phyloP scores from a whole-genome alignment of 2,797 vertebrate species.

The Dallia pectoralis region DNA sequence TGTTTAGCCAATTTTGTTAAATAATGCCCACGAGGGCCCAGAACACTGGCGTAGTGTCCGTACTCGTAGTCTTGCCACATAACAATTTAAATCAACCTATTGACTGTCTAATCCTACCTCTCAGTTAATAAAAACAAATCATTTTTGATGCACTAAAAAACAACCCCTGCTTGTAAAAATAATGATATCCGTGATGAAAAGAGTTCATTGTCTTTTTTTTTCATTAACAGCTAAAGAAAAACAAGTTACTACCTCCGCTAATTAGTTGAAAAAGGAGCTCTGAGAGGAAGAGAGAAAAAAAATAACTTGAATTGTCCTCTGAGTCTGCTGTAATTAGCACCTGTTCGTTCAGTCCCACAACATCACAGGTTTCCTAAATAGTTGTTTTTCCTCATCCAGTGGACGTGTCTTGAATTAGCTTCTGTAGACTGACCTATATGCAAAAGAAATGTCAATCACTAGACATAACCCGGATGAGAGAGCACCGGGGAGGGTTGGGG shows the following conservation, averaged over 20 bases:
- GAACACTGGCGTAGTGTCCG: no score
- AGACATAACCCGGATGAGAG: slow-evolving; percentile 61
- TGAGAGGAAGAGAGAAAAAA: slow-evolving; percentile 21
- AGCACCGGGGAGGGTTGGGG: slow-evolving; percentile 45
- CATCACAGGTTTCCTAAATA: slow-evolving; percentile 57
- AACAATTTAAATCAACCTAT: not conserved
- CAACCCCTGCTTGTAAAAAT: slow-evolving; percentile 52
- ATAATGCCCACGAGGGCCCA: no score
- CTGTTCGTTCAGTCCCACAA: slow-evolving; percentile 46
- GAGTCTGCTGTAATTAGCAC: slow-evolving; percentile 62
- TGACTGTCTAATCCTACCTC: slow-evolving; percentile 27
- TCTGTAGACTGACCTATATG: slow-evolving; percentile 74
- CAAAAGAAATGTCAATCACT: slow-evolving; percentile 72
- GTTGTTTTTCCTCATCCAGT: slow-evolving; percentile 50
- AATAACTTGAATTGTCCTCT: slow-evolving; percentile 34
- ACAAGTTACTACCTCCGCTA: slow-evolving; percentile 56
- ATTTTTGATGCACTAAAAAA: slow-evolving; percentile 53
- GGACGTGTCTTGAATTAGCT: slow-evolving; percentile 35
- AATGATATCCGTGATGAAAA: slow-evolving; percentile 49
- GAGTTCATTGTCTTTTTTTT: slow-evolving; percentile 25
- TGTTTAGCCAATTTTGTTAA: no score
- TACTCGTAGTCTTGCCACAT: no score
- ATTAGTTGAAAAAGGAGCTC: slow-evolving; percentile 53
- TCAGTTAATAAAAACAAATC: slow-evolving; percentile 47
- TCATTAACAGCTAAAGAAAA: slow-evolving; percentile 41